Evolutionary conservation across 2,113 vertebrate genomes (phyloP).

Genomic region (Tachysurus vachellii): DNA sequence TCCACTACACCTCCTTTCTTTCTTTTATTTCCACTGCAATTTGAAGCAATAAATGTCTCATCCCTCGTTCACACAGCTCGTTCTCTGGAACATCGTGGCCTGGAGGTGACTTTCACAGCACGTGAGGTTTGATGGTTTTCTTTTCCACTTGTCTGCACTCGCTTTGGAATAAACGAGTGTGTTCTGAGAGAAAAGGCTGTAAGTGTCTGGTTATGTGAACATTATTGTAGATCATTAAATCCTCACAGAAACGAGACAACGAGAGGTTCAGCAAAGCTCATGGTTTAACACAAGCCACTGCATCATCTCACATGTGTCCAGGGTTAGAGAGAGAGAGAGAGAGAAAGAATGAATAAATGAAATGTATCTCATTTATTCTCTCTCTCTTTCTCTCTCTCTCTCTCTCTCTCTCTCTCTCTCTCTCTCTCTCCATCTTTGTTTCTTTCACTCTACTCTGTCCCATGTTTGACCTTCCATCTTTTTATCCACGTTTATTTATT

Average conservation of each 20-base stretch:
- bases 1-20: background rate
- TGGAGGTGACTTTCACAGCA: background rate
- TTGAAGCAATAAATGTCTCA: background rate
- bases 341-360: background rate
- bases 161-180: background rate
- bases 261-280: background rate
- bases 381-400: background rate
- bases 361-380: background rate
- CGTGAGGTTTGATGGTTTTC: background rate
- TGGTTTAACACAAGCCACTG: background rate
- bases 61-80: background rate
- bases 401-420: background rate
- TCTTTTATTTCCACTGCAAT: background rate
- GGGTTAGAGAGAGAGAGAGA: background rate
- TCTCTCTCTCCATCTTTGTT: background rate
- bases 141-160: background rate
- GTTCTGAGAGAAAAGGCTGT: background rate
- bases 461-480: background rate
- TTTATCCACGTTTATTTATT: background rate
- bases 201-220: slow-evolving; percentile 9
- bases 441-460: background rate
- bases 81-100: background rate
- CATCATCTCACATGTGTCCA: background rate
- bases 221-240: slow-evolving; percentile 6
- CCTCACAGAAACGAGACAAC: background rate